Conservation (phyloP, 2,888 invertebrate genomes). For the Thereva unica region DNA sequence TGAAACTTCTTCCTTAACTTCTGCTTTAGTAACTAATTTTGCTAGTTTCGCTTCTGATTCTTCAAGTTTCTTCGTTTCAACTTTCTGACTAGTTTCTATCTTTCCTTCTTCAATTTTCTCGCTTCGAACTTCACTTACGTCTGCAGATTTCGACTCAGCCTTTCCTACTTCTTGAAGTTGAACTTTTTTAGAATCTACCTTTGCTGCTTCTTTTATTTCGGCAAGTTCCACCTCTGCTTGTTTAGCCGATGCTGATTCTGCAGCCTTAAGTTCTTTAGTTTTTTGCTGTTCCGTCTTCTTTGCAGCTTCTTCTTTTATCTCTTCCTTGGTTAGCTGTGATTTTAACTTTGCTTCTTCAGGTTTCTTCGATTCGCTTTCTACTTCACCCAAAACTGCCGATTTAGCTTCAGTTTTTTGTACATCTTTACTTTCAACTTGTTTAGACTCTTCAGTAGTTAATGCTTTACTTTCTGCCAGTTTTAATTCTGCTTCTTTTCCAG, state of each 20-base stretch:
- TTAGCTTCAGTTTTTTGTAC: background rate
- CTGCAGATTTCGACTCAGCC: background rate
- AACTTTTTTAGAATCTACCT: constrained; percentile 23
- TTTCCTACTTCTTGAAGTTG: constrained; percentile 38
- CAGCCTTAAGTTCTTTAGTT: constrained; percentile 12
- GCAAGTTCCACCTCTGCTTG: constrained; percentile 23
- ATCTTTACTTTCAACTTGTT: no score
- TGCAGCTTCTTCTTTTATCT: background rate
- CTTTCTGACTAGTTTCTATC: background rate
- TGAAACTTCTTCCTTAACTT: no score
- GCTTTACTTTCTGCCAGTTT: constrained; percentile 35
- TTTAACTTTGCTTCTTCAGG: constrained; percentile 19
- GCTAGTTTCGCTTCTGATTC: no score
- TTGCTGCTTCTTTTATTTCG: constrained; percentile 29
- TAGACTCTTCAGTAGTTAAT: background rate
- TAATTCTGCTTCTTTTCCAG: background rate
- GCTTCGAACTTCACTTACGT: background rate
- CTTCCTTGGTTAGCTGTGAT: background rate
- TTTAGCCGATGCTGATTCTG: constrained; percentile 9
- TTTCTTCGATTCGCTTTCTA: background rate
- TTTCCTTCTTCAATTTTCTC: constrained; percentile 12
- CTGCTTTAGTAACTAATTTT: no score
- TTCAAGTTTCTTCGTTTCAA: no score
- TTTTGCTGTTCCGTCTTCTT: constrained; percentile 35
- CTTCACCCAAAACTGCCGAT: no score